Percentiles rank a stretch among this genome's conserved stretches.
Conservation (phyloP, 2,113 vertebrate genomes). For the Odocoileus virginianus region DNA sequence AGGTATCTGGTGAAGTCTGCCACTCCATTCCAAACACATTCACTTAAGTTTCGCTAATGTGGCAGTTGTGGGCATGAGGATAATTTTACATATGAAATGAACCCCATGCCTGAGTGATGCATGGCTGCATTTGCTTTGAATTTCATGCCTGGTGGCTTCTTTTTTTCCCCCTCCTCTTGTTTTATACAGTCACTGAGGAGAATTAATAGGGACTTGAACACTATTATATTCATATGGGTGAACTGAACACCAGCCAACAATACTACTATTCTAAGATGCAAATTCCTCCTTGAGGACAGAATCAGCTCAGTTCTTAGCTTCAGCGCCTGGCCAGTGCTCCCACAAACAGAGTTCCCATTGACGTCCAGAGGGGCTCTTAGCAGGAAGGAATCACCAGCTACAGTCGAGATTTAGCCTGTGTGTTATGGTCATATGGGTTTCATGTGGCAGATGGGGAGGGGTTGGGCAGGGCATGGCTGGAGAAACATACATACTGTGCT, state of each 20-base stretch:
- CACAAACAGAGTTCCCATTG: not conserved
- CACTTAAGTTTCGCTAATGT: not conserved
- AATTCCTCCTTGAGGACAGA: not conserved
- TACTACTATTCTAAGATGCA: not conserved
- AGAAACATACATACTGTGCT: rapidly evolving
- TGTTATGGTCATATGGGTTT: rapidly evolving
- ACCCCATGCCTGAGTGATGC: not conserved
- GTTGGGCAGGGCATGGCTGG: not conserved
- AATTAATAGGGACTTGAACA: conserved; percentile 18
- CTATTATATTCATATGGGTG: conserved; percentile 30
- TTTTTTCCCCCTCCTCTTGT: not conserved
- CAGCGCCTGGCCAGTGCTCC: not conserved
- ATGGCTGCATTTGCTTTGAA: not conserved
- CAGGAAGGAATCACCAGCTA: not conserved
- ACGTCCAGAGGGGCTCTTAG: not conserved
- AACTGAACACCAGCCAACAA: conserved; percentile 9
- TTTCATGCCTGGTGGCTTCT: conserved; percentile 33
- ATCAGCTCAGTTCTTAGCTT: not conserved
- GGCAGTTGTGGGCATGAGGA: not conserved
- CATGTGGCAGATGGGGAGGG: rapidly evolving
- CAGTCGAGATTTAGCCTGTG: not conserved
- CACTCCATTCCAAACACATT: not conserved
- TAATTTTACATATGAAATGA: not conserved
- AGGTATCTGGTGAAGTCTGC: not conserved
- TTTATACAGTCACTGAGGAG: conserved; percentile 21